Base-by-base conservation (phyloP, 2,888 invertebrate genomes). In the Cryptosula pallasiana region DNA sequence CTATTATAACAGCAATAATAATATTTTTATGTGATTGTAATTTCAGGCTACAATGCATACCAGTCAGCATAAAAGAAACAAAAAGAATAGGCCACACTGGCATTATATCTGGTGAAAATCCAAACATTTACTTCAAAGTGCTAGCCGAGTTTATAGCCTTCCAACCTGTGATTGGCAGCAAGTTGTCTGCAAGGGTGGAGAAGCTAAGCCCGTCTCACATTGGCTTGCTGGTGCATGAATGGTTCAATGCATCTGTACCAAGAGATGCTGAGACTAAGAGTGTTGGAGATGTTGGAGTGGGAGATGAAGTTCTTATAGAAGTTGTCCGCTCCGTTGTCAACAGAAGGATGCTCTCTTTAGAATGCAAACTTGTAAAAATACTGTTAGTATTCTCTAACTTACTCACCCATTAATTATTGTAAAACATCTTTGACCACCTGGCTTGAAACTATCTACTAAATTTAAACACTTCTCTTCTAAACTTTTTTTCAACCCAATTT, bases 11-110 rank as follows among this genome's bases (percentile, higher is more conserved):
- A n/a, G n/a, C n/a, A n/a, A n/a, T n/a, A n/a, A n/a, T n/a, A n/a
- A n/a, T n/a, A n/a, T n/a, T n/a, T n/a, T n/a, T n/a, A n/a, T n/a
- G n/a, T n/a, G n/a, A n/a, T n/a, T n/a, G n/a, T 57, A 57, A 13
- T 57, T 57, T 9, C 23, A 63, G 63, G 63, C 32, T 63, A n/a
- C 63, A 63, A 32, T 63, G 63, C 32, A 63, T 63, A 25, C 63
- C 63, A 34, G 63, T 63, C 9, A 63, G 32, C 13, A 27, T 63
- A 13, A 63, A n/a, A 63, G 32, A 63, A 27, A 32, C 27, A 9
- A 25, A n/a, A n/a, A 27, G 32, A 16, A 9, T 63, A 5, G 63
- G 63, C 9, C 25, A 9, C 27, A 63, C 27, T 29, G 63, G 63
- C 9, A 63, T 32, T 32, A 63, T 63, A 29, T 32, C 25, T 63